phyloP scores from a whole-genome alignment of 2,113 vertebrate genomes.

The Acanthisitta chloris region DNA sequence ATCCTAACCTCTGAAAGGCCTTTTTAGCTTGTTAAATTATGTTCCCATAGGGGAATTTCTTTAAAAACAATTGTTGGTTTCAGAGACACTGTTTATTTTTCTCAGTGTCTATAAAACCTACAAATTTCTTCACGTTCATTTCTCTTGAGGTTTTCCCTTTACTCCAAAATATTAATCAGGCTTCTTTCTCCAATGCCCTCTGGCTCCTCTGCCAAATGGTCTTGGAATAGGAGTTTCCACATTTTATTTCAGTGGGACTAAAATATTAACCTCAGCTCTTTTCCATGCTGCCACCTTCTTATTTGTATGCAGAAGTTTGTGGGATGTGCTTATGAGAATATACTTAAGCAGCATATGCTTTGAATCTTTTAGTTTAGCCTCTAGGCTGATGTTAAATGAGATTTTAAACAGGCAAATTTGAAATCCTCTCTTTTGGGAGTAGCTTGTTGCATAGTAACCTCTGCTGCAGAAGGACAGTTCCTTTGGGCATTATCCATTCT shows the following conservation, averaged over 20 bases:
- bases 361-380: not conserved
- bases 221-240: conserved; percentile 21
- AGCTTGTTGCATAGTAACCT: not conserved
- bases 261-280: not conserved
- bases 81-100: conserved; percentile 38
- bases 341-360: not conserved
- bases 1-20: conserved; percentile 7
- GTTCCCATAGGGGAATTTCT: conserved; percentile 4
- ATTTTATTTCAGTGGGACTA: not conserved
- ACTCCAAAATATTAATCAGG: not conserved
- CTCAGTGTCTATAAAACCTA: conserved; percentile 32
- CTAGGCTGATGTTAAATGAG: not conserved
- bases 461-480: not conserved
- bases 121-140: conserved; percentile 23
- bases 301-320: not conserved
- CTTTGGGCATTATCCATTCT: not conserved
- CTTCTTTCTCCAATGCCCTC: conserved; percentile 15
- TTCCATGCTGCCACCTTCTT: not conserved
- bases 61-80: conserved; percentile 2
- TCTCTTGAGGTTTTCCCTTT: conserved; percentile 15
- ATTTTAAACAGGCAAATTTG: not conserved
- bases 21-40: not conserved
- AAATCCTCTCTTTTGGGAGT: not conserved
- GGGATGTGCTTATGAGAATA: not conserved
- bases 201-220: not conserved